These are phyloP conservation scores for Gallinago stenura DNA, from an alignment of 2,797 vertebrate species.

Conservation along the genomic window DNA sequence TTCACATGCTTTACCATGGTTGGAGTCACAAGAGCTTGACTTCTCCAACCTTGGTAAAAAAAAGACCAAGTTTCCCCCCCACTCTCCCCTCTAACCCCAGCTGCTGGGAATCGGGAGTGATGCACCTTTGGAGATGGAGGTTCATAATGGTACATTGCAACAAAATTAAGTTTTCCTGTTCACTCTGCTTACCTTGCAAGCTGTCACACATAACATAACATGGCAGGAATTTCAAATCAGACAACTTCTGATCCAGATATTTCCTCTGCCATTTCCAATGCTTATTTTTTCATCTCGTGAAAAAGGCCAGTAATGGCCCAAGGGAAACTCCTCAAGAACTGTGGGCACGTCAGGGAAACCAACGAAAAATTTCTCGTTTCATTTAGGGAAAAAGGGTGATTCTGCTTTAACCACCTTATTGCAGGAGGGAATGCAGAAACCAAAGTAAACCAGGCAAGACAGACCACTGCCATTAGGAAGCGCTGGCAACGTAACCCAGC, in stretches of 20 bases:
- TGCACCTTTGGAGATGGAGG: not conserved
- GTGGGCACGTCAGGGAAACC: not conserved
- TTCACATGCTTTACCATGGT: rapidly evolving
- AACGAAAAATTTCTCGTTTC: not conserved
- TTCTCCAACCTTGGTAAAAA: not conserved
- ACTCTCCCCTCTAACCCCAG: not conserved
- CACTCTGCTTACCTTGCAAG: not conserved
- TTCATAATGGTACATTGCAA: rapidly evolving
- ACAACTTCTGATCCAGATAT: not conserved
- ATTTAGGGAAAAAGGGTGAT: not conserved
- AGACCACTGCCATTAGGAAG: not conserved
- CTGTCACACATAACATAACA: rapidly evolving
- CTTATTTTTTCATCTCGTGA: not conserved
- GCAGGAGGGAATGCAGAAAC: not conserved
- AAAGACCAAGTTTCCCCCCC: not conserved
- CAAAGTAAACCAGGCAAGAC: not conserved
- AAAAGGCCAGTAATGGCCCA: not conserved
- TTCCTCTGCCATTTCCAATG: not conserved
- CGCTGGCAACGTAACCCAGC: not conserved
- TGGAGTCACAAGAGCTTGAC: not conserved
- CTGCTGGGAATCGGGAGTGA: rapidly evolving
- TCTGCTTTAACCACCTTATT: not conserved
- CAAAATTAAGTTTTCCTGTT: rapidly evolving
- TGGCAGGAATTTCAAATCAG: not conserved
- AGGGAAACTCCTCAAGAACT: not conserved